Base-by-base conservation (phyloP, 2,888 invertebrate species). In the Melitaea athalia region DNA sequence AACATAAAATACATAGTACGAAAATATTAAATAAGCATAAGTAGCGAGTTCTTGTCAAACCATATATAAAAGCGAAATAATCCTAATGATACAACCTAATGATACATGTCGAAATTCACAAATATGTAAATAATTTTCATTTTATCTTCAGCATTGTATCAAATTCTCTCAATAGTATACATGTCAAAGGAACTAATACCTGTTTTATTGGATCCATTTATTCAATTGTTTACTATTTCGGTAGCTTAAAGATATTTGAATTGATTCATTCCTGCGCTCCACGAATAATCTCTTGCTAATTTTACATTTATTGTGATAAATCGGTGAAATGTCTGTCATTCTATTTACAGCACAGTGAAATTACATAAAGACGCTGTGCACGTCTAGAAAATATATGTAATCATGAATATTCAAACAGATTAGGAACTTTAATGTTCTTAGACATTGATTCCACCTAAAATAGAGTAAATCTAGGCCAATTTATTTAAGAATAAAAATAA, bases 151-250 rank as follows among this genome's bases (percentile, higher is more conserved):
- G 17, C 59, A 43, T 52, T 64, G 49, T 64, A 64, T 64, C 59
- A 64, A 64, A 57, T 59, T 50, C 50, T 52, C 59, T 65, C 59
- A 43, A 59, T 59, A 65, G 43, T 50, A 65, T 65, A 52, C 59
- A 65, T 59, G 43, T 14, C 12, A 15, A 42, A 8, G 55, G n/a
- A 59, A 57, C 57, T 57, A 57, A 38, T 57, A 57, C 38, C 42
- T 42, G 42, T 57, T 57, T 10, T 42, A 57, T 15, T 15, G 10
- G 6, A 57, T 57, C n/a, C 31, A 15, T 15, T 42, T 15, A 3
- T 42, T 10, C 38, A 15, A 15, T 42, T 11, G 4, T 55, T 24
- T 12, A 55, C 14, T 33, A 31, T 33, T 33, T 14, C 33, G 7
- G 33, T 33, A 53, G 33, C 14, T 38, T 8, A 8, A 6, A 14